Conservation (phyloP, 1,140 invertebrate species). For the Drosophila willistoni region DNA sequence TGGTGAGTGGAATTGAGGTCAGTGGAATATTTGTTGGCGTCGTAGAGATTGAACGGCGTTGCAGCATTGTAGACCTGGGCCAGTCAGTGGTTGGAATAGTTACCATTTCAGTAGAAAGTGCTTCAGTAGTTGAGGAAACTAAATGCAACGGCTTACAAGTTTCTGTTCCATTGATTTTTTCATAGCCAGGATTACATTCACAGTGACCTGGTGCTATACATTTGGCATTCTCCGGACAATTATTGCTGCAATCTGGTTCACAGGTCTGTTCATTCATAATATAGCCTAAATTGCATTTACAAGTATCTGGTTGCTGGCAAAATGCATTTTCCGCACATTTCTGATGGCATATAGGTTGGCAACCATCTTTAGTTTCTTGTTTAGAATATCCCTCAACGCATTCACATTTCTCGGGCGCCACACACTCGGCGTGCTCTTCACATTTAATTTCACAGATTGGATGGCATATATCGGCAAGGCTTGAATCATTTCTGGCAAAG, state of each 20-base stretch:
- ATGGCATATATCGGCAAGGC: background rate
- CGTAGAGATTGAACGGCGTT: background rate
- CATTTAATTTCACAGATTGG: background rate
- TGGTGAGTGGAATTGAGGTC: background rate
- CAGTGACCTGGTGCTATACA: background rate
- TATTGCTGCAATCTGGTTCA: background rate
- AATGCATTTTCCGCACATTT: background rate
- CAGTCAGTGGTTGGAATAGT: background rate
- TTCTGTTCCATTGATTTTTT: background rate
- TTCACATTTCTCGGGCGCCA: background rate
- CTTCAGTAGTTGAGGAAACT: background rate
- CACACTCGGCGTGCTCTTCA: background rate
- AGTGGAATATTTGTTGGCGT: background rate
- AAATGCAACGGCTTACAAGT: background rate
- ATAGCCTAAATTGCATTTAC: background rate
- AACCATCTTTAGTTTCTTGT: background rate
- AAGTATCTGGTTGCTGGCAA: background rate
- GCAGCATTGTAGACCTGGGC: background rate
- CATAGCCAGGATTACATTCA: background rate
- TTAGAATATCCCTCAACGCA: background rate
- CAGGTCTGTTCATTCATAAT: background rate
- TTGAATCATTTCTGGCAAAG: constrained; percentile 8
- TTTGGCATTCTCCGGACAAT: background rate
- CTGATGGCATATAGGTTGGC: background rate
- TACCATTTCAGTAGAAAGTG: background rate